These are phyloP conservation scores for Uropetala carovei DNA, from an alignment of 2,888 invertebrate species.

Conservation along the genomic window DNA sequence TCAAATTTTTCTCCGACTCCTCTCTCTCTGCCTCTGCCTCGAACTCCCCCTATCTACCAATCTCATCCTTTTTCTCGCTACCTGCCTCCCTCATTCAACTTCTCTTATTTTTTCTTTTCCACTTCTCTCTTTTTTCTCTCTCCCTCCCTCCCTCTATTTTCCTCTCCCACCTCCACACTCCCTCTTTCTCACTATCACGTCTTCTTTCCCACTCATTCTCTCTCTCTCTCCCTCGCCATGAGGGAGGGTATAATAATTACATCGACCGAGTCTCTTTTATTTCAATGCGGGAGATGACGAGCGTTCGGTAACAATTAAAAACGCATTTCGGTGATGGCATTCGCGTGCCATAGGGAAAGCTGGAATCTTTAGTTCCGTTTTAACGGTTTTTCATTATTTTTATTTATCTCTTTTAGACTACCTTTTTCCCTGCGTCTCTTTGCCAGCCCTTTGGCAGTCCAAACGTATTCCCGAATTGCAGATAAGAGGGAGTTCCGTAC, in stretches of 20 bases:
- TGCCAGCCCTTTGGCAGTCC: conserved; percentile 58
- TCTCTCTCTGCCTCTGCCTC: not conserved
- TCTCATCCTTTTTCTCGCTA: not conserved
- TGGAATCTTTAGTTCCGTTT: conserved; percentile 53
- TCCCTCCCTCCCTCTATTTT: not conserved
- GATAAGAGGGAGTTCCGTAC: conserved; percentile 63
- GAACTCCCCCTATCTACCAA: too few species aligned
- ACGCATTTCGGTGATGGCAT: conserved; percentile 59
- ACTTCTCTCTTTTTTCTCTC: not conserved
- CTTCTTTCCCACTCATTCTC: not conserved
- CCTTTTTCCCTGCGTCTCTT: not conserved
- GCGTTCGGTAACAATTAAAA: conserved; percentile 64
- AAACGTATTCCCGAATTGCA: conserved; percentile 61
- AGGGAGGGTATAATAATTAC: conserved; percentile 44
- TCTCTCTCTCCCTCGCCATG: not conserved
- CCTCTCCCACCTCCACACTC: not conserved
- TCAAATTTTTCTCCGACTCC: not conserved
- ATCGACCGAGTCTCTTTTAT: conserved; percentile 43
- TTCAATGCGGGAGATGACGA: conserved; percentile 57
- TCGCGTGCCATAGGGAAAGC: conserved; percentile 43
- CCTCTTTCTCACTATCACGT: not conserved
- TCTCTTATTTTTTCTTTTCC: not conserved
- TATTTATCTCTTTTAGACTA: conserved; percentile 4
- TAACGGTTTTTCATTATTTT: conserved; percentile 49
- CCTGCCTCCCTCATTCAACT: not conserved